A percentile compares a stretch with the other conserved stretches of the same genome.
Evolutionary conservation across 1,140 invertebrate species (phyloP).

Genomic region (Calosoma granatense): DNA sequence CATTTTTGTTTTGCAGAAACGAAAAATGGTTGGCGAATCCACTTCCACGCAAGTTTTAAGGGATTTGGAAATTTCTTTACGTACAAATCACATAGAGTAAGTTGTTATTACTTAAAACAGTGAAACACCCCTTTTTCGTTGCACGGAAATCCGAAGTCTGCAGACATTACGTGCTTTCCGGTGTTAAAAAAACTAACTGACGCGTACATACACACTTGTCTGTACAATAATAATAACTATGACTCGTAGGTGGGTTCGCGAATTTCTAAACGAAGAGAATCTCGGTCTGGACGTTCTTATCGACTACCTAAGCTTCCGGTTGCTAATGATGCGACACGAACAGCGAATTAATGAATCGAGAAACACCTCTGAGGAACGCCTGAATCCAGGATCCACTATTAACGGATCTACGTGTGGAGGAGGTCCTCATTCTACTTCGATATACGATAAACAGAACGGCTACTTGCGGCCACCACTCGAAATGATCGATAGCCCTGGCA

Average conservation of each 20-base stretch:
- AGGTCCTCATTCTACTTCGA: neutral
- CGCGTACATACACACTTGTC: too few relatives aligned
- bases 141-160: neutral
- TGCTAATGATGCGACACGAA: slow-evolving; percentile 85
- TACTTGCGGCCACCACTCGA: slow-evolving; percentile 50
- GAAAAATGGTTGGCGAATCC: slow-evolving; percentile 93
- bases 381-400: slow-evolving; percentile 27
- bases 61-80: slow-evolving; percentile 95
- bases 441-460: slow-evolving; percentile 35
- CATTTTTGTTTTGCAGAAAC: slow-evolving; percentile 64
- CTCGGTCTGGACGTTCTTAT: slow-evolving; percentile 92
- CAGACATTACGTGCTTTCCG: neutral
- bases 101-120: slow-evolving; percentile 30
- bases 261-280: slow-evolving; percentile 94
- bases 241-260: slow-evolving; percentile 82
- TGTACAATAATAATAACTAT: neutral
- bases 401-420: neutral
- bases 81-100: slow-evolving; percentile 99
- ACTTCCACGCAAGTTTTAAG: slow-evolving; percentile 96
- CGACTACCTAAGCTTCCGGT: slow-evolving; percentile 90
- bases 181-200: neutral
- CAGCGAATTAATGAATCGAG: slow-evolving; percentile 63
- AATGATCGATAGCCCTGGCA: slow-evolving; percentile 54
- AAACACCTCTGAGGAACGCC: slow-evolving; percentile 58
- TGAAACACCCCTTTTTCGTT: neutral